These are phyloP conservation scores for Ligdia adustata DNA, from an alignment of 2,888 invertebrate species.

Conservation along the genomic window DNA sequence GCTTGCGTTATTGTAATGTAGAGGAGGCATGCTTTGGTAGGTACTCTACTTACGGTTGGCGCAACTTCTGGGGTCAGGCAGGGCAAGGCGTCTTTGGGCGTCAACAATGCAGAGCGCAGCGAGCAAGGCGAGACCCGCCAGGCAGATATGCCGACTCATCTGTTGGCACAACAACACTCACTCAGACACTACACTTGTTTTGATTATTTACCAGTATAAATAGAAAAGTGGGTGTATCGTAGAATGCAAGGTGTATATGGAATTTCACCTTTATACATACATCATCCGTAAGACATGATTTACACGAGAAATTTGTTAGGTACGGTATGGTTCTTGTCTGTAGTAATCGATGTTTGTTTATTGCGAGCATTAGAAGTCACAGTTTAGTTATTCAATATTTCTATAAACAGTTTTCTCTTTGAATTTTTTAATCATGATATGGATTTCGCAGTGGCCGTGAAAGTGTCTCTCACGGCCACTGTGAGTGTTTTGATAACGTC, in stretches of 20 bases:
- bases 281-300: too few relatives aligned
- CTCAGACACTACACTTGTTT: slow-evolving; percentile 1
- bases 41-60: slow-evolving; percentile 94
- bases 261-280: not conserved
- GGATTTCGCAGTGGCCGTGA: slow-evolving; percentile 12
- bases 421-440: too few relatives aligned
- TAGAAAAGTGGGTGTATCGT: not conserved
- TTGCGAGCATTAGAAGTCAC: too few relatives aligned
- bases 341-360: too few relatives aligned
- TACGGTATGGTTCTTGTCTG: too few relatives aligned
- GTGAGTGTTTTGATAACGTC: slow-evolving; percentile 17
- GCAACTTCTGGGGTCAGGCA: slow-evolving; percentile 95
- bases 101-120: slow-evolving; percentile 87
- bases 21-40: too few relatives aligned
- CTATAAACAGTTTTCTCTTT: too few relatives aligned
- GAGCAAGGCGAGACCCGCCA: slow-evolving; percentile 70
- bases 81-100: slow-evolving; percentile 92
- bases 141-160: slow-evolving; percentile 75
- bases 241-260: not conserved
- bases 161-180: slow-evolving; percentile 42
- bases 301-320: too few relatives aligned
- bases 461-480: slow-evolving; percentile 6
- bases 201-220: not conserved
- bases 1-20: too few relatives aligned
- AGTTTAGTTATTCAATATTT: too few relatives aligned